Evolutionary conservation across 2,113 vertebrate genomes (phyloP).

Genomic region (Ceratotherium simum): DNA sequence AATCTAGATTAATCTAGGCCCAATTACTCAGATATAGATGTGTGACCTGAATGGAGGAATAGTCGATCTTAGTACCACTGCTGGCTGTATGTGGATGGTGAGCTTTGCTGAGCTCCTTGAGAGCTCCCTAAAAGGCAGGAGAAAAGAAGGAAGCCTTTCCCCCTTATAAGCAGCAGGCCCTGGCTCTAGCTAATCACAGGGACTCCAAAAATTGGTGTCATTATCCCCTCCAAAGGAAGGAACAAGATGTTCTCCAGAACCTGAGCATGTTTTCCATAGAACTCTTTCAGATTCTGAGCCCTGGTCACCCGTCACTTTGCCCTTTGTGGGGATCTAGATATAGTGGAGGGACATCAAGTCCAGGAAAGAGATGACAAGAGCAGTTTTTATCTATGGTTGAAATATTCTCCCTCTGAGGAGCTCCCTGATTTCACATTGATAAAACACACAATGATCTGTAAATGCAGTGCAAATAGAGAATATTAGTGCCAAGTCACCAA

Average conservation of each 20-base stretch:
- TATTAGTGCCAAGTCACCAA: neutral
- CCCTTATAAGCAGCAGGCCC: neutral
- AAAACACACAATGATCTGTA: neutral
- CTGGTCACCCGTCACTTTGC: neutral
- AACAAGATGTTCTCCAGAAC: neutral
- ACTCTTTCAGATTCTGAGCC: neutral
- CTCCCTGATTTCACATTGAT: neutral
- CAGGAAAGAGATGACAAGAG: neutral
- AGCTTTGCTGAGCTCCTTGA: neutral
- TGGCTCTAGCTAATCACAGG: neutral
- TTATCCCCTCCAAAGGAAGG: neutral
- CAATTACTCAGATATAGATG: constrained; percentile 68
- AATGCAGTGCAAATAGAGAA: neutral
- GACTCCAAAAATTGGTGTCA: neutral
- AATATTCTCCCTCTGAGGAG: neutral
- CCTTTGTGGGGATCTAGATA: neutral
- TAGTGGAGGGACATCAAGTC: neutral
- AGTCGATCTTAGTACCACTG: neutral
- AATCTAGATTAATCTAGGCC: constrained; percentile 69
- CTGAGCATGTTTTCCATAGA: neutral
- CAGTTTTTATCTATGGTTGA: neutral
- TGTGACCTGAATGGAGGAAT: constrained; percentile 60
- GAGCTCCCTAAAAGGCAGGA: neutral
- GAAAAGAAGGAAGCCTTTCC: neutral
- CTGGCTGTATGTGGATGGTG: neutral